Evolutionary conservation across 2,113 vertebrate genomes (phyloP), one percentile per base, ranked within the genome.

Genomic region (Anarrhichthys ocellatus): DNA sequence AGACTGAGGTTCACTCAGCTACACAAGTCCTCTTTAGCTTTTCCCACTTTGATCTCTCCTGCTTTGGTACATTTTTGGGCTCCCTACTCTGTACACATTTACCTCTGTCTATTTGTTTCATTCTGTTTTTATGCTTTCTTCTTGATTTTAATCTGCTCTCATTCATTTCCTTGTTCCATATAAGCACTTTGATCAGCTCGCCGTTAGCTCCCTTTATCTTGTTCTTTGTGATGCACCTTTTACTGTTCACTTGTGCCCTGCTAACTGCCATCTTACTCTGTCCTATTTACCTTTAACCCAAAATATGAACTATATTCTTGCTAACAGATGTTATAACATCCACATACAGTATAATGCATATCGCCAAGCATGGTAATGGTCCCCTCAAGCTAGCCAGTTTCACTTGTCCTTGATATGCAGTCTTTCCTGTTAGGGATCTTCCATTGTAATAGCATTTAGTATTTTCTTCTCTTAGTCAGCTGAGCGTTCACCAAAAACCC

Each of bases 141-240:
- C 32, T 24, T 54, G 17, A 61, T 56, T 75, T 74, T 46, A 64
- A 78, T 68, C 69, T 62, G 27, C 34, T 54, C 20, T 78, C n/a
- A 65, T n/a, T 61, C 6, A 65, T 56, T 38, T 48, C 22, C 22
- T 78, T 61, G 54, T 24, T 48, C 9, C 17, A 8, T 34, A 13
- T 22, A 15, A 70, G 27, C 46, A 22, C 27, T 48, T 38, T 20
- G 38, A 73, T 66, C 61, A n/a, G 50, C 18, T 52, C 14, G 22
- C 20, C 4, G 2, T 9, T 14, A 14, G 27, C 24, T 29, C 20
- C 24, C 20, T 36, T 1, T 5, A 32, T 27, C 18, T 40, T 36
- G 18, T 58, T 34, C 36, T 61, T 66, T 42, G 52, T 80, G 36
- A 64, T 27, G 9, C 62, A 36, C 3, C 36, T 56, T 14, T 22